A percentile compares a stretch with the other conserved stretches of the same genome.
Conservation (phyloP, 2,888 invertebrate genomes). For the Trimorus sp. region DNA sequence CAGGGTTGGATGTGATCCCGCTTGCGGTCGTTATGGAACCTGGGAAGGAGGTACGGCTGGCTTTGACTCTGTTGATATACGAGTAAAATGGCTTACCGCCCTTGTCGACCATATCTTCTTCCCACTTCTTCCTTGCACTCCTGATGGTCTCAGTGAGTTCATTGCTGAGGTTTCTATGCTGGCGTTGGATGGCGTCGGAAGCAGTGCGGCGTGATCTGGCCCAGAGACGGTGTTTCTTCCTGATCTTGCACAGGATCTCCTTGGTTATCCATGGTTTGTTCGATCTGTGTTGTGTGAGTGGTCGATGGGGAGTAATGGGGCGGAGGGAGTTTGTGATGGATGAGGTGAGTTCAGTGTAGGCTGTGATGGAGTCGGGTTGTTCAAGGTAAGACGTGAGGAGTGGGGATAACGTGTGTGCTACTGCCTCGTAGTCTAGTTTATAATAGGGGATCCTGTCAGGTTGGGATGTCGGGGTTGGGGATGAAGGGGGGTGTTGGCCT, state of each 20-base stretch:
- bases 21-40: neutral
- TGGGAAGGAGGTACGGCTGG: neutral
- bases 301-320: neutral
- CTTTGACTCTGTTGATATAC: slow-evolving; percentile 1
- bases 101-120: neutral
- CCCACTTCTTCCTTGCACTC: neutral
- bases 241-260: neutral
- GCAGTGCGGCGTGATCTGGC: neutral
- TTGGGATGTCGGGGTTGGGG: no score
- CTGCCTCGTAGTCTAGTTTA: neutral
- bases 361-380: neutral
- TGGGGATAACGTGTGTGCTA: neutral
- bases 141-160: neutral
- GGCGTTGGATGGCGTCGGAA: neutral
- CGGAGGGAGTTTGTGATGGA: neutral
- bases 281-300: neutral
- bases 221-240: slow-evolving; percentile 6
- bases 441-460: neutral
- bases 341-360: neutral
- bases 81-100: no score
- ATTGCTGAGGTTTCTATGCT: neutral
- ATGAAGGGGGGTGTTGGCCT: neutral
- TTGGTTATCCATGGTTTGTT: neutral
- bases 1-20: neutral
- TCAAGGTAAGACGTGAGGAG: neutral